A percentile compares a stretch with the other conserved stretches of the same genome.
These are phyloP conservation scores for Drosophila parabipectinata DNA, from an alignment of 1,140 invertebrate species.

Conservation along the genomic window DNA sequence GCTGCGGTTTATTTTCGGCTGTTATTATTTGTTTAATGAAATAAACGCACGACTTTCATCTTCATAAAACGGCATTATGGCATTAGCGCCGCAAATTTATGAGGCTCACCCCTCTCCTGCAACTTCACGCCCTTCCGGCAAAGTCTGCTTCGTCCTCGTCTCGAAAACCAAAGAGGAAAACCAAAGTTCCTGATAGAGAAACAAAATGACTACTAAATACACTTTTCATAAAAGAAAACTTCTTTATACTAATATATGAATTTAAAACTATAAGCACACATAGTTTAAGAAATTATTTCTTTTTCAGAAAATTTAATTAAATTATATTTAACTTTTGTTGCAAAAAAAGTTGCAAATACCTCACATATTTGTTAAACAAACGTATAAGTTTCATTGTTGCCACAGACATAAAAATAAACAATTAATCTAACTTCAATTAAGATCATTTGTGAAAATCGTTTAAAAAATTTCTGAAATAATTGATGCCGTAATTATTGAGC, in stretches of 20 bases:
- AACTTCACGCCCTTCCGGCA: constrained; percentile 17
- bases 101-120: constrained; percentile 32
- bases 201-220: neutral
- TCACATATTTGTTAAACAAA: neutral
- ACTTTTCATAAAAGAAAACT: neutral
- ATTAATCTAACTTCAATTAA: neutral
- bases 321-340: too few relatives aligned
- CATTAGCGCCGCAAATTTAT: constrained; percentile 79
- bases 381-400: neutral
- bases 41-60: constrained; percentile 83
- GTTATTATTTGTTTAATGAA: constrained; percentile 83
- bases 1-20: constrained; percentile 77
- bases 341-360: neutral
- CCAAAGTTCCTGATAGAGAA: neutral
- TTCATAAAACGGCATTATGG: constrained; percentile 82
- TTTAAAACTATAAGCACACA: neutral
- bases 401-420: neutral
- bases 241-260: neutral
- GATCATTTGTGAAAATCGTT: neutral
- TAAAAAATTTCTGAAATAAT: neutral
- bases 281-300: too few relatives aligned
- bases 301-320: too few relatives aligned
- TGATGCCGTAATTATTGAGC: constrained; percentile 7
- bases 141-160: neutral
- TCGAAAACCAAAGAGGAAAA: constrained; percentile 17